These are phyloP conservation scores for Puffinus mauretanicus DNA, from an alignment of 2,113 vertebrate genomes.

Conservation along the genomic window DNA sequence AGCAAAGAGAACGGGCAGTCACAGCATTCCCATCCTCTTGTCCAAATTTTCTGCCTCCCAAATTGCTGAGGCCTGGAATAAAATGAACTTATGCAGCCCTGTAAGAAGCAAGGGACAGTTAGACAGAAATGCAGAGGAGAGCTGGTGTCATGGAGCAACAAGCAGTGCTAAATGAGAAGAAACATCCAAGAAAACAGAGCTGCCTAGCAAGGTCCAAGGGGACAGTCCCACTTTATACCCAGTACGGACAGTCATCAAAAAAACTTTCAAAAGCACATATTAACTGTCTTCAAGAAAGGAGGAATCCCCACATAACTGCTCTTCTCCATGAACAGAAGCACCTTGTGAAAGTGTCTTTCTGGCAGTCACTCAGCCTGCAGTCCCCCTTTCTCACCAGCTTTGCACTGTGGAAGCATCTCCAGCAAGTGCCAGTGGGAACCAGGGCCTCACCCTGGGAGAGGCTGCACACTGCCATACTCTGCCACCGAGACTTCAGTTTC, in stretches of 20 bases:
- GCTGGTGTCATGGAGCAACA: neutral
- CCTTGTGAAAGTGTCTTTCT: neutral
- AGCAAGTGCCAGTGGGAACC: neutral
- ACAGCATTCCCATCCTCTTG: neutral
- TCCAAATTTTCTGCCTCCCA: neutral
- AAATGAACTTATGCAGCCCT: neutral
- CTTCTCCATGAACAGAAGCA: neutral
- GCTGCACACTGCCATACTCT: neutral
- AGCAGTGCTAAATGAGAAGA: neutral
- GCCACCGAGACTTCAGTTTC: neutral
- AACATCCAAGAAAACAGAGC: neutral
- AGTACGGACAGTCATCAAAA: neutral
- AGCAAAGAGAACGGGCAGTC: neutral
- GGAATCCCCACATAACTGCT: neutral
- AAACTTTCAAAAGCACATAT: neutral
- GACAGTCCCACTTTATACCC: neutral
- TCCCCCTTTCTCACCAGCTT: neutral
- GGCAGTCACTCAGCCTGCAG: neutral
- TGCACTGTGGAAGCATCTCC: neutral
- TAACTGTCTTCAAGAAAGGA: neutral
- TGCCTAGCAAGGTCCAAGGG: neutral
- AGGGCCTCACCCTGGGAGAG: neutral
- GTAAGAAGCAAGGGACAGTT: neutral
- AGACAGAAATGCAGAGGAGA: neutral
- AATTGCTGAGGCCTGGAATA: neutral